Conservation (phyloP, 2,113 vertebrate genomes). For the Oreochromis spilurus region DNA sequence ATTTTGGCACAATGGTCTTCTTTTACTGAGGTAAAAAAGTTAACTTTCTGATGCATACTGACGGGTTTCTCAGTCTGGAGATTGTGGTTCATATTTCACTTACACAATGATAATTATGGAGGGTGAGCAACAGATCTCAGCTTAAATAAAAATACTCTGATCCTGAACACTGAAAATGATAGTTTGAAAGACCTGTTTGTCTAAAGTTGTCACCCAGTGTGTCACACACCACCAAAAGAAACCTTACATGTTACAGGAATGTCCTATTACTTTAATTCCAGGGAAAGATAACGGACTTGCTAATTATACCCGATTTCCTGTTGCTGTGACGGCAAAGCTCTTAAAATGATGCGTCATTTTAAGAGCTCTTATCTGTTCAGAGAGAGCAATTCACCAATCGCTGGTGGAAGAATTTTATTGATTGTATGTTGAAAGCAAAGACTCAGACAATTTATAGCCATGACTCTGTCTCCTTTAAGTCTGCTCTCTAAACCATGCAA, state of each 20-base stretch:
- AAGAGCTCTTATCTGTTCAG: neutral
- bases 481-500: neutral
- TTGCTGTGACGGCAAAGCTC: neutral
- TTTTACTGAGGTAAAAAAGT: neutral
- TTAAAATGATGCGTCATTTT: neutral
- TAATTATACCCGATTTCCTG: neutral
- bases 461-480: neutral
- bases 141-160: neutral
- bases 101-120: rapidly evolving
- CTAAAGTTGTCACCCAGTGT: neutral
- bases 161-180: neutral
- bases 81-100: neutral
- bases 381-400: neutral
- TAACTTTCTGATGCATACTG: rapidly evolving
- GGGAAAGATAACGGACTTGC: neutral
- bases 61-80: neutral
- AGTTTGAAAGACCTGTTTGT: neutral
- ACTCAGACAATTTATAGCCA: slow-evolving; percentile 4
- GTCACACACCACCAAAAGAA: neutral
- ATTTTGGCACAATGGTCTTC: neutral
- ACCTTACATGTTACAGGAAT: neutral
- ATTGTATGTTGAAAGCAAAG: neutral
- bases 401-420: neutral
- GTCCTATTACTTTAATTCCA: neutral
- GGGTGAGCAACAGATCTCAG: neutral